phyloP scores from a whole-genome alignment of 2,797 vertebrate genomes.

The Ptychobarbus kaznakovi region DNA sequence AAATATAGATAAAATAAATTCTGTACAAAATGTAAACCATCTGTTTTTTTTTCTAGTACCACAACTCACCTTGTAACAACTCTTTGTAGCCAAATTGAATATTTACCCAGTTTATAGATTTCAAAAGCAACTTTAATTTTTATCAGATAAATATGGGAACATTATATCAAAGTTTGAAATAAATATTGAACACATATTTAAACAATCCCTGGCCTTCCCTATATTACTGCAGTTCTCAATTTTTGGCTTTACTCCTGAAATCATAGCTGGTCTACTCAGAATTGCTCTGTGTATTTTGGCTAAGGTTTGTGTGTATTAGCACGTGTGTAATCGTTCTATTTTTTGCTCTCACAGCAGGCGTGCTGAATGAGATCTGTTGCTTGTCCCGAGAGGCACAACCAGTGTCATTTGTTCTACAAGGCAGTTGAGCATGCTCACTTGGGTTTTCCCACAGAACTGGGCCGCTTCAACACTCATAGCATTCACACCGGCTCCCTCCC shows the following conservation, averaged over 20 bases:
- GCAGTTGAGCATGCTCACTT: conserved; percentile 71
- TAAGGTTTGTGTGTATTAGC: conserved; percentile 30
- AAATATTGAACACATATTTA: background rate
- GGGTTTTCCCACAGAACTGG: conserved; percentile 77
- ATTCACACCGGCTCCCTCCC: conserved; percentile 32
- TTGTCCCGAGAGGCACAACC: conserved; percentile 63
- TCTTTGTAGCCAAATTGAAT: background rate
- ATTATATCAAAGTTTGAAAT: background rate
- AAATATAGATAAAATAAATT: background rate
- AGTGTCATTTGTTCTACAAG: conserved; percentile 53
- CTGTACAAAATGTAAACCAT: background rate
- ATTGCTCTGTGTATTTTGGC: conserved; percentile 14
- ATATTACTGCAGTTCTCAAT: background rate
- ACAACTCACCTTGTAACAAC: background rate
- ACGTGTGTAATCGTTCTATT: conserved; percentile 27
- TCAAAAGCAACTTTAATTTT: conserved; percentile 2
- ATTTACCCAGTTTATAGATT: background rate
- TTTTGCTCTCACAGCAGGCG: conserved; percentile 60
- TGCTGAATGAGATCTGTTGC: conserved; percentile 36
- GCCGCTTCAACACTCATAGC: conserved; percentile 47
- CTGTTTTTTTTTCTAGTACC: background rate
- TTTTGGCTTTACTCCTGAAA: conserved; percentile 2
- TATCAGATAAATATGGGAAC: background rate
- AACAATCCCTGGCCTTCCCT: background rate
- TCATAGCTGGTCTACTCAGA: conserved; percentile 3